Base-by-base conservation (phyloP, 2,888 invertebrate species). In the Plebejus anna region DNA sequence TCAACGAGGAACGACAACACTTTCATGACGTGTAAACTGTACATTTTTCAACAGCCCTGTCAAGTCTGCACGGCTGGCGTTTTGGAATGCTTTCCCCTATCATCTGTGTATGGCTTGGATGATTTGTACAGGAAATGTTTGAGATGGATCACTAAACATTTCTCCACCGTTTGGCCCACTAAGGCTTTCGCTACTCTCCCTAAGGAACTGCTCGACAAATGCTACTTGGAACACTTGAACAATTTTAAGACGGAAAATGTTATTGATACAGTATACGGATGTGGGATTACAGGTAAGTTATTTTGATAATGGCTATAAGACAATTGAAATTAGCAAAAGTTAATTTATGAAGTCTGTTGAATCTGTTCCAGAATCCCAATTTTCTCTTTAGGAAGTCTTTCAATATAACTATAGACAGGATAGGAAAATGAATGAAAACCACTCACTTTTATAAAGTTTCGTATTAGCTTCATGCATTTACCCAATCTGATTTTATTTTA, bases 141-240 rank as follows among this genome's bases (percentile, higher is more conserved):
- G 75, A 95, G 96, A 80, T 98, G 98, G 98, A 96, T 98, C 70
- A 97, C 97, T 38, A 96, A 96, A 80, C 95, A 98, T 88, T 98
- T 98, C 88, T 82, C 85, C 7, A 95, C 97, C 83, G 97, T 99
- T 75, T 98, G 99, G 98, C 97, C 98, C 0, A 97, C 97, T 2
- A 96, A 98, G 83, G 96, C 97, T 3, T 99, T 99, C 89, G 97
- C 98, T 0, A 96, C 96, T 71, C 89, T 99, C 78, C 97, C 98
- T 0, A 95, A 96, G 57, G 97, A 98, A 84, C 94, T 98, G 5
- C 94, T 97, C 80, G 97, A 97, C 75, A 97, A 97, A 84, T 98
- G 98, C 87, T 97, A 96, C 81, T 96, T 97, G 84, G 97, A 97
- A 84, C 97, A 97, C 83, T 95, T 97, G 13, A 96, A 97, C 0